phyloP scores from a whole-genome alignment of 2,797 vertebrate genomes.

The Fratercula arctica region DNA sequence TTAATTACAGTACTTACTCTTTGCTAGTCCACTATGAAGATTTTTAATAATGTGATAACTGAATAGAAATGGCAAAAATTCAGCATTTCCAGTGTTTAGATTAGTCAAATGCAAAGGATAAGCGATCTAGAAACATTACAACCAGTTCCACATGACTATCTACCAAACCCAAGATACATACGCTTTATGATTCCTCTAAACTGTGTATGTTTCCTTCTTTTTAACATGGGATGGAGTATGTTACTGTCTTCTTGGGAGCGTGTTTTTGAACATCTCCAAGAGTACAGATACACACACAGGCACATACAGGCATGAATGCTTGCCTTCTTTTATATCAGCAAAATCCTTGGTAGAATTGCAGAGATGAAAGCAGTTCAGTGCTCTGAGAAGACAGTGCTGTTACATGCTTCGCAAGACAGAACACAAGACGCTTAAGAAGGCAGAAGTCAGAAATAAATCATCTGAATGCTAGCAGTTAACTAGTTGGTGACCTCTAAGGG shows the following conservation, averaged over 20 bases:
- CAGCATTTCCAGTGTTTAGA: background rate
- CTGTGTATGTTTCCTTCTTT: background rate
- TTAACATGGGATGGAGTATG: background rate
- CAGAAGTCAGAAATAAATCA: background rate
- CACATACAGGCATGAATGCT: background rate
- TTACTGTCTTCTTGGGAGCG: background rate
- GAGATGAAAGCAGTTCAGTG: background rate
- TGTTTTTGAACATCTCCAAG: background rate
- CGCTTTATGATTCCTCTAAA: background rate
- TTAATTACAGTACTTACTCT: background rate
- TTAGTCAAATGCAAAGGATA: background rate
- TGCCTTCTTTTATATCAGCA: background rate
- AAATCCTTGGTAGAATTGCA: background rate
- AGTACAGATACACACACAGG: background rate
- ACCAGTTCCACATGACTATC: background rate
- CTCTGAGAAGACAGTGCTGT: rapidly evolving
- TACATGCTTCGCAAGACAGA: background rate
- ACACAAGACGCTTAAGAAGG: background rate
- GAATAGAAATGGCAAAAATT: background rate
- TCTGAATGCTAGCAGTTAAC: background rate
- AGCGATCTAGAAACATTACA: background rate
- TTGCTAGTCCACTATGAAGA: background rate
- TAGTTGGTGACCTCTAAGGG: background rate
- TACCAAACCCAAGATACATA: background rate
- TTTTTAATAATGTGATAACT: background rate